Evolutionary conservation across 2,888 invertebrate genomes (phyloP).

Genomic region (Trachelus stipa): DNA sequence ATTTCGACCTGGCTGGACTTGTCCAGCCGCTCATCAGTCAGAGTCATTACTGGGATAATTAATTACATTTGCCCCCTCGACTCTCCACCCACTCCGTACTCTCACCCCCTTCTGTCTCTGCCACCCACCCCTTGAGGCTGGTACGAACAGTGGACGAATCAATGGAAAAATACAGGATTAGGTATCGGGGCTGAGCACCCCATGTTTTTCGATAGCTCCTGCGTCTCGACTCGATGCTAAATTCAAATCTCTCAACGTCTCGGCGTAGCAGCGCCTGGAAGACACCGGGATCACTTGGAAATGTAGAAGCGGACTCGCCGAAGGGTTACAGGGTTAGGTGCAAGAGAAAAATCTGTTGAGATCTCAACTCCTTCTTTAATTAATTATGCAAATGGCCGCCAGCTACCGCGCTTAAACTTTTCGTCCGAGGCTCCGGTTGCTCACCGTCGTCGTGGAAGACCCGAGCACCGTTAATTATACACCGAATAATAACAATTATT

Average conservation of each 20-base stretch:
- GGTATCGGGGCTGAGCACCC: constrained; percentile 23
- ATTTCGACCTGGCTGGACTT: constrained; percentile 66
- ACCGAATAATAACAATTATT: constrained; percentile 63
- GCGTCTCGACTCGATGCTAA: background rate
- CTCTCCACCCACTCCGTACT: constrained; percentile 32
- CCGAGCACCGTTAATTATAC: constrained; percentile 60
- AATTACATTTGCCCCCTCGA: constrained; percentile 72
- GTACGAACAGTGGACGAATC: constrained; percentile 56
- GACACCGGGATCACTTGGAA: background rate
- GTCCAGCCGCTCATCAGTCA: constrained; percentile 72
- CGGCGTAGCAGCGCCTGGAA: background rate
- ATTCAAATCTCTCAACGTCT: constrained; percentile 13
- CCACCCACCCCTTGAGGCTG: constrained; percentile 37
- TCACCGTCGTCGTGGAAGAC: constrained; percentile 18
- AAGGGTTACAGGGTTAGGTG: constrained; percentile 33
- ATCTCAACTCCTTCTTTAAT: constrained; percentile 61
- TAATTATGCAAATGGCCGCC: constrained; percentile 62
- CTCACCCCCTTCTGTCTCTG: constrained; percentile 21
- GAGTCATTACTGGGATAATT: constrained; percentile 75
- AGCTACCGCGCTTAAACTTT: constrained; percentile 59
- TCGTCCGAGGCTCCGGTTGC: constrained; percentile 46
- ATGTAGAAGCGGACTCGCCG: background rate
- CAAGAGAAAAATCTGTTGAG: constrained; percentile 59
- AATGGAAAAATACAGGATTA: constrained; percentile 63
- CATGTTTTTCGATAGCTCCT: background rate